Evolutionary conservation across 2,113 vertebrate genomes (phyloP).

Genomic region (Nycticryphes semicollaris): DNA sequence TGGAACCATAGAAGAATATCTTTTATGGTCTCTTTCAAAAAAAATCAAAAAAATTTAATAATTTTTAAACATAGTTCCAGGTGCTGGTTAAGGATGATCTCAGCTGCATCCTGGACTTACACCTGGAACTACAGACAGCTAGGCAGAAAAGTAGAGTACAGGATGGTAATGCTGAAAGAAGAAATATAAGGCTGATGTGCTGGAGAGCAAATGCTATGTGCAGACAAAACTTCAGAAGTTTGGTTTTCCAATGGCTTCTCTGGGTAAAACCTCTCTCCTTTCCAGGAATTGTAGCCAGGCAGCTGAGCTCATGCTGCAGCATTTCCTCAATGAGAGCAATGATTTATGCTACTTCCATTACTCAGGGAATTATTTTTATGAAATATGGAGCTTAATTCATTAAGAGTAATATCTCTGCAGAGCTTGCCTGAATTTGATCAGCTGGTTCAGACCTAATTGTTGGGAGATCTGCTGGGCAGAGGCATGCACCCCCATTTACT

Average conservation of each 20-base stretch:
- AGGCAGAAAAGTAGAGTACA: background rate
- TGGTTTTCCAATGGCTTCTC: background rate
- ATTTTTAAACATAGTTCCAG: background rate
- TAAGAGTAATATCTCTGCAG: background rate
- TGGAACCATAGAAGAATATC: background rate
- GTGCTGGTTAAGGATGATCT: background rate
- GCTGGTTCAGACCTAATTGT: background rate
- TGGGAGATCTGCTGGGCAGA: background rate
- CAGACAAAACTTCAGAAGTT: background rate
- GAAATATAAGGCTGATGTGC: background rate
- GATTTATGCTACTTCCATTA: background rate
- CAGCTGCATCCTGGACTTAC: rapidly evolving
- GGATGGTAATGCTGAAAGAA: background rate
- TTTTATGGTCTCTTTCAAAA: too few species aligned
- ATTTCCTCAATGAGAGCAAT: background rate
- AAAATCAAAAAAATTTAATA: background rate
- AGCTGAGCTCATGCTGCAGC: background rate
- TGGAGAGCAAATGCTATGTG: background rate
- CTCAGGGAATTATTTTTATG: background rate
- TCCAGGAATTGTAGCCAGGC: background rate
- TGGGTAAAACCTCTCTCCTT: background rate
- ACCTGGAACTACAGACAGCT: background rate
- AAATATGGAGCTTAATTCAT: background rate
- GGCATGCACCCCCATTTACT: background rate
- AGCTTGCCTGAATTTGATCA: background rate